Percentiles rank a stretch among this genome's conserved stretches.
phyloP scores from a whole-genome alignment of 2,113 vertebrate genomes.

The Lophius piscatorius region DNA sequence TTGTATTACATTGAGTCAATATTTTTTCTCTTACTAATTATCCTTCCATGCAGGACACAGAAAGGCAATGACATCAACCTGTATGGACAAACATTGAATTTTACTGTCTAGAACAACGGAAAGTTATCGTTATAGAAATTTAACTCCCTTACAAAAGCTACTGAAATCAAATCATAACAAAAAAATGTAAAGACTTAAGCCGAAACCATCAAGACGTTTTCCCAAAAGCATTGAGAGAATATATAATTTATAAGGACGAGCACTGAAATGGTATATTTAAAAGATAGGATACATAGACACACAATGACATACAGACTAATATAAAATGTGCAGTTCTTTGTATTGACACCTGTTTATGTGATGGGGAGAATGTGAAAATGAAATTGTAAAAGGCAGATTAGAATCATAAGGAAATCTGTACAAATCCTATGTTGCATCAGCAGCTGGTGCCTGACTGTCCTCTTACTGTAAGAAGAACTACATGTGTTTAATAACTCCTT shows the following conservation, averaged over 20 bases:
- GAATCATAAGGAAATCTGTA: constrained; percentile 1
- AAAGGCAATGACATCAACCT: background rate
- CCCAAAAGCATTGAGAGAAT: constrained; percentile 28
- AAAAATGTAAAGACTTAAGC: too few relatives aligned
- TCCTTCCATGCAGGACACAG: constrained; percentile 7
- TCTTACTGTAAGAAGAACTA: constrained; percentile 2
- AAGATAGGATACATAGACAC: constrained; percentile 10
- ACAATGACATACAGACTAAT: constrained; percentile 11
- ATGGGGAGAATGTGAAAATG: constrained; percentile 8
- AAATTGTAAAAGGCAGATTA: background rate
- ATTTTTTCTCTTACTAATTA: background rate
- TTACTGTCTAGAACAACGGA: constrained; percentile 39
- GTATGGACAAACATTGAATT: constrained; percentile 29
- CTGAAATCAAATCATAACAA: constrained; percentile 39
- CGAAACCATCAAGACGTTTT: constrained; percentile 22
- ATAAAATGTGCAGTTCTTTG: constrained; percentile 23
- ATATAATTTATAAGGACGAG: constrained; percentile 25
- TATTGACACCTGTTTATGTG: background rate
- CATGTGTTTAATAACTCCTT: too few relatives aligned
- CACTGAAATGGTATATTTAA: background rate
- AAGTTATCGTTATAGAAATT: constrained; percentile 1
- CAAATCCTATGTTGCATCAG: constrained; percentile 12
- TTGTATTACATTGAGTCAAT: constrained; percentile 50
- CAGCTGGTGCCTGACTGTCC: constrained; percentile 28
- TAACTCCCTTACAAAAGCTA: too few relatives aligned